These are phyloP conservation scores for Schmidtea mediterranea DNA, from an alignment of 1,140 invertebrate genomes.

Conservation along the genomic window DNA sequence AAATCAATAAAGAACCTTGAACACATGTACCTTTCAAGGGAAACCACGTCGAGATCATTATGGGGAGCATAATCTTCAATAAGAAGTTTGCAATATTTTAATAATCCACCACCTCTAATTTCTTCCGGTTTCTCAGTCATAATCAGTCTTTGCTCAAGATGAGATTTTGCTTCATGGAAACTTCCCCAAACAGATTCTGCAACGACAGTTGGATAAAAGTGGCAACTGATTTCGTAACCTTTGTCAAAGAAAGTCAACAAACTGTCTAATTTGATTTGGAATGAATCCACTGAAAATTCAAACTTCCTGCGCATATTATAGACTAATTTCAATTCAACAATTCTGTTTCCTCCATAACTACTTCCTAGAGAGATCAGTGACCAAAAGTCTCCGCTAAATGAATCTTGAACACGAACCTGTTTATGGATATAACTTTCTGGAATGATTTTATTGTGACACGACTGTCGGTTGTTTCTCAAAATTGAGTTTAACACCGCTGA, in stretches of 20 bases:
- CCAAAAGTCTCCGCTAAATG: conserved; percentile 37
- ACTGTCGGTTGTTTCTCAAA: too few relatives aligned
- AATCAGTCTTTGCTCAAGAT: conserved; percentile 68
- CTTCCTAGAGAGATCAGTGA: conserved; percentile 61
- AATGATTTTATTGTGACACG: too few relatives aligned
- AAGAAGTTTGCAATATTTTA: conserved; percentile 90
- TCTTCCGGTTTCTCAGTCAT: conserved; percentile 85
- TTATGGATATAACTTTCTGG: too few relatives aligned
- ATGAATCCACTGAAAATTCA: conserved; percentile 95
- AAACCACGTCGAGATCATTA: conserved; percentile 54
- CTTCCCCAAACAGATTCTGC: conserved; percentile 92
- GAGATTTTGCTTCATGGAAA: conserved; percentile 69
- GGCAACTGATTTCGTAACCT: conserved; percentile 37
- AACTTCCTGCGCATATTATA: conserved; percentile 91
- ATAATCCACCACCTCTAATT: conserved; percentile 85
- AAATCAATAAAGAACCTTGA: conserved; percentile 99
- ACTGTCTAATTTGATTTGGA: conserved; percentile 90
- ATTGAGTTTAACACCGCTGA: too few relatives aligned
- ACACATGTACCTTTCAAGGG: conserved; percentile 94
- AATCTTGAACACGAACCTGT: too few relatives aligned
- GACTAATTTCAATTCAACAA: conserved; percentile 89
- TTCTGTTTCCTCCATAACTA: conserved; percentile 51
- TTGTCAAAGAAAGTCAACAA: conserved; percentile 63
- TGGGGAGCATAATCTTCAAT: conserved; percentile 67
- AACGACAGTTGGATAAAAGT: conserved; percentile 80